Conservation (phyloP, 2,113 vertebrate genomes). For the Machaerirhynchus nigripectus region DNA sequence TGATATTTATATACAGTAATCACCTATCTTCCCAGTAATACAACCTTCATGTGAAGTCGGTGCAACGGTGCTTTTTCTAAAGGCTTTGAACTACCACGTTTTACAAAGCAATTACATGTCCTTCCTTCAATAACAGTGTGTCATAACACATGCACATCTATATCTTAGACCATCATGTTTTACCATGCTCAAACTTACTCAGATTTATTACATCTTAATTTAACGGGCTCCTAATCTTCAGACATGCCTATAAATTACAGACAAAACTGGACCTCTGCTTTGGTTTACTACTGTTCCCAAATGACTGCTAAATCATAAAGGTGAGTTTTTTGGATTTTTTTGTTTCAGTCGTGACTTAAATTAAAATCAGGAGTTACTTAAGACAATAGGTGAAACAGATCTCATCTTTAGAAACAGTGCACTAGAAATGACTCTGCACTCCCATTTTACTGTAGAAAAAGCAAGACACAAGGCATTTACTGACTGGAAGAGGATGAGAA, state of each 20-base stretch:
- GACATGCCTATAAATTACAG: neutral
- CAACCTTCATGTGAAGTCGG: neutral
- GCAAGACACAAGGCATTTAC: neutral
- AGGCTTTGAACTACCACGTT: neutral
- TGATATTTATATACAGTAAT: neutral
- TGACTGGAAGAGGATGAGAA: neutral
- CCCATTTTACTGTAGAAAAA: neutral
- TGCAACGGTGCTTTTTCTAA: neutral
- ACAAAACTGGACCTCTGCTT: neutral
- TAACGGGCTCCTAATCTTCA: neutral
- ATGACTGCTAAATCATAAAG: neutral
- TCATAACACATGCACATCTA: accelerated
- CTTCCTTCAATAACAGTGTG: neutral
- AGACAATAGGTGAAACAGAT: neutral
- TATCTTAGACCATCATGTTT: neutral
- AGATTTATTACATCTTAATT: neutral
- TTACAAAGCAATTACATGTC: neutral
- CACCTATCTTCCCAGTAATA: neutral
- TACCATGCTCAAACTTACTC: neutral
- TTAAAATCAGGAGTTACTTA: neutral
- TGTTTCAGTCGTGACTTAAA: neutral
- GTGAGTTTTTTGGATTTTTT: neutral
- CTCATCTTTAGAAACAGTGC: neutral
- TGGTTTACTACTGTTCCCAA: neutral
- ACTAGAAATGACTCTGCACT: neutral